These are phyloP conservation scores for Eudemis profundana DNA, from an alignment of 2,888 invertebrate genomes.

Conservation along the genomic window DNA sequence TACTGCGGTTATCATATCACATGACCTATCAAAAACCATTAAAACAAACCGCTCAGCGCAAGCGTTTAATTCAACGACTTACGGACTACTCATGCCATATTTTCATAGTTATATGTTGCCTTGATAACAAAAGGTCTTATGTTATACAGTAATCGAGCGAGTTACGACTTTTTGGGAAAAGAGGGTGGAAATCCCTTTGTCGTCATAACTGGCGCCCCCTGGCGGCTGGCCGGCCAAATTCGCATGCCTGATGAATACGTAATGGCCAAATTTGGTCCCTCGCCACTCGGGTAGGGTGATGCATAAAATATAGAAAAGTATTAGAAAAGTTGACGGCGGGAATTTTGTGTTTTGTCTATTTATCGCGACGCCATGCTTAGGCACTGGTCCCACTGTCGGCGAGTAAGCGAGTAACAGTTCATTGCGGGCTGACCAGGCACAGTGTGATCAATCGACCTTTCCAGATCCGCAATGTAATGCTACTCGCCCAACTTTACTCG, in stretches of 20 bases:
- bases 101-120: neutral
- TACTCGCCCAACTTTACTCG: too few species aligned
- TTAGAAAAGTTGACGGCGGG: slow-evolving; percentile 3
- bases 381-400: too few species aligned
- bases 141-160: neutral
- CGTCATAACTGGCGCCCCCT: slow-evolving; percentile 16
- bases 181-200: slow-evolving; percentile 1
- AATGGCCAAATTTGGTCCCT: slow-evolving; percentile 32
- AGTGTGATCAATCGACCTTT: too few species aligned
- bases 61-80: too few species aligned
- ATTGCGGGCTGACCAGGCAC: too few species aligned
- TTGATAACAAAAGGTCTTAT: neutral
- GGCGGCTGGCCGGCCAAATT: slow-evolving; percentile 4
- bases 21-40: neutral
- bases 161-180: neutral
- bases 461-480: too few species aligned
- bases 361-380: too few species aligned
- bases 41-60: too few species aligned
- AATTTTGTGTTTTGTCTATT: neutral
- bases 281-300: neutral
- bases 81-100: too few species aligned
- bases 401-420: too few species aligned
- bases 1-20: neutral
- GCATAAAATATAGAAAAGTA: slow-evolving; percentile 38
- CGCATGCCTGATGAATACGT: slow-evolving; percentile 37